A percentile compares a stretch with the other conserved stretches of the same genome.
phyloP scores from a whole-genome alignment of 2,888 invertebrate species.

The Myathropa florea region DNA sequence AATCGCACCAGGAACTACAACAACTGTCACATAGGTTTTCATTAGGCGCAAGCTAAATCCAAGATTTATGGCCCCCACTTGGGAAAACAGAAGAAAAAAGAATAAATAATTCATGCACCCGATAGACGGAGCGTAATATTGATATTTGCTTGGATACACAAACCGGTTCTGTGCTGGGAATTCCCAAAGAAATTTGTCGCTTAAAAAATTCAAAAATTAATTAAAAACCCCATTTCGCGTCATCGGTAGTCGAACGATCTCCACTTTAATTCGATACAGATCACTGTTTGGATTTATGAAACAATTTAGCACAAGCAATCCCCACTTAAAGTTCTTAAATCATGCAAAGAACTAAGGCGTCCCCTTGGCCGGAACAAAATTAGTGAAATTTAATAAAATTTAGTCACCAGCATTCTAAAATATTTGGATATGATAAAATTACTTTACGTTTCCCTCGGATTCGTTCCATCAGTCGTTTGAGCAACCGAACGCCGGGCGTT shows the following conservation, averaged over 20 bases:
- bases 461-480: constrained; percentile 81
- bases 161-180: not conserved
- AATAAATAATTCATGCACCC: not conserved
- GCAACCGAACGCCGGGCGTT: constrained; percentile 79
- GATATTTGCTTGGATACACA: not conserved
- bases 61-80: not conserved
- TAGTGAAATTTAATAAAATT: constrained; percentile 21
- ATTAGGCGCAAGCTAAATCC: not conserved
- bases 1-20: not conserved
- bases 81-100: not conserved
- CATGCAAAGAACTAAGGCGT: not conserved
- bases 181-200: not conserved
- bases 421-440: constrained; percentile 78
- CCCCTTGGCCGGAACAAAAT: not conserved
- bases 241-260: not conserved
- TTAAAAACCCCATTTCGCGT: too few relatives aligned
- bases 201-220: not conserved
- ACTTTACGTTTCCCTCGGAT: constrained; percentile 81
- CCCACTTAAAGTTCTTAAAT: not conserved
- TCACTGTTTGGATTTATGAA: not conserved
- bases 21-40: not conserved
- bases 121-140: not conserved
- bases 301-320: not conserved
- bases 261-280: not conserved
- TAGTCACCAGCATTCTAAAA: constrained; percentile 68